Conservation (phyloP, 1,140 invertebrate genomes). For the Monochamus saltuarius region DNA sequence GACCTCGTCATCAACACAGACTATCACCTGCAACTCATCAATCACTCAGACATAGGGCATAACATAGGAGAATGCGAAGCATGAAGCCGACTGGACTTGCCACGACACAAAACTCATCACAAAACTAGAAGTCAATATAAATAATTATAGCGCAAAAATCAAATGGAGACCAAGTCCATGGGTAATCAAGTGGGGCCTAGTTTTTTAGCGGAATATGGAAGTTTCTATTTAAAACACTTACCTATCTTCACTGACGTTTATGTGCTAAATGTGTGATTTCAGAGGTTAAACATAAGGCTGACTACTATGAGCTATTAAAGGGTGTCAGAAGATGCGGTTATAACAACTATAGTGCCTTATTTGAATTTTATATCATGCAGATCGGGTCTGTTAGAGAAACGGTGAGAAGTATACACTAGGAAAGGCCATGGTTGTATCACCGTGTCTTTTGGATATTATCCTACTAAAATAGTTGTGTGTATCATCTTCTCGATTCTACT, state of each 20-base stretch:
- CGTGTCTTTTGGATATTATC: conserved; percentile 26
- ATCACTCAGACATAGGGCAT: conserved; percentile 40
- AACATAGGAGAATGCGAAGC: conserved; percentile 51
- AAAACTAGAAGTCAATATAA: conserved; percentile 25
- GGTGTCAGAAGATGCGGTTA: conserved; percentile 13
- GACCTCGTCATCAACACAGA: conserved; percentile 79
- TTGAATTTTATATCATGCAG: too few relatives aligned
- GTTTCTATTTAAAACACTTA: conserved; percentile 10
- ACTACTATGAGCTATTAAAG: conserved; percentile 28
- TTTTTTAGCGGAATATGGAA: conserved; percentile 12
- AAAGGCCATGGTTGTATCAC: conserved; percentile 19
- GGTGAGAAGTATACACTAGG: too few relatives aligned
- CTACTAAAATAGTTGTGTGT: conserved; percentile 34
- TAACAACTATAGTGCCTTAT: conserved; percentile 11
- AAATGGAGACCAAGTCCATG: conserved; percentile 11
- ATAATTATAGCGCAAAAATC: conserved; percentile 2
- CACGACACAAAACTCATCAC: not conserved
- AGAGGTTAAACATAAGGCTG: conserved; percentile 43
- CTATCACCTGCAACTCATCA: conserved; percentile 55
- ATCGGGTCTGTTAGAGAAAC: not conserved
- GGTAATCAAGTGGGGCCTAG: conserved; percentile 16
- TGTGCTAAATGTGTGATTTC: conserved; percentile 41
- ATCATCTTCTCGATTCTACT: conserved; percentile 16
- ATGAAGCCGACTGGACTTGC: conserved; percentile 33
- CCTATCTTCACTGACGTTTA: conserved; percentile 28